Conservation (phyloP, 2,888 invertebrate genomes). For the Smittia sp. region DNA sequence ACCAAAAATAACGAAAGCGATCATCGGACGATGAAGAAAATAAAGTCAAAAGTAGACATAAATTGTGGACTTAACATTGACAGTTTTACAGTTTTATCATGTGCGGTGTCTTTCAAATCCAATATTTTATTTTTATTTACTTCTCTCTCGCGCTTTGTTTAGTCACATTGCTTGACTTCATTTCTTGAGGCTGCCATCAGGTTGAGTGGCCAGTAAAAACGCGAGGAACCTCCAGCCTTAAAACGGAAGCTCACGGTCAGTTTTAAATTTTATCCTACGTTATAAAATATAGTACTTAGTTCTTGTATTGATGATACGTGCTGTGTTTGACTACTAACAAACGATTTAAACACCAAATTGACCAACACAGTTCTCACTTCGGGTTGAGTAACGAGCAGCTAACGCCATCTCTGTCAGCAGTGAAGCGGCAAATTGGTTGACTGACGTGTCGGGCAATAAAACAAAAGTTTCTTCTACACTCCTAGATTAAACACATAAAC, state of each 20-base stretch:
- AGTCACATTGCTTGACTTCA: constrained; percentile 10
- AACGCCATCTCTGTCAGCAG: not conserved
- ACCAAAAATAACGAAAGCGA: not conserved
- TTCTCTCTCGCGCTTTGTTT: constrained; percentile 3
- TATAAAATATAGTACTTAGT: no score
- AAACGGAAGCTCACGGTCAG: no score
- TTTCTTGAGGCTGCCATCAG: not conserved
- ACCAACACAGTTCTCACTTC: no score
- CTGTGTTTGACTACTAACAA: no score
- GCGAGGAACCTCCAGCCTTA: not conserved
- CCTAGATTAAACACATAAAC: not conserved
- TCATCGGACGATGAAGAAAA: constrained; percentile 10
- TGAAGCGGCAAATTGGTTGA: not conserved
- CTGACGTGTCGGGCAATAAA: not conserved
- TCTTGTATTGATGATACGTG: no score
- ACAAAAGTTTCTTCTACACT: not conserved
- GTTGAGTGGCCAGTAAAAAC: not conserved
- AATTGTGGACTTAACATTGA: constrained; percentile 38
- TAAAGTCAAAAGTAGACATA: constrained; percentile 40
- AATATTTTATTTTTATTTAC: constrained; percentile 15
- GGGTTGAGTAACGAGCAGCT: not conserved
- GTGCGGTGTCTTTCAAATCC: constrained; percentile 32
- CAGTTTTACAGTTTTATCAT: constrained; percentile 40
- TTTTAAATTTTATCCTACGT: not conserved
- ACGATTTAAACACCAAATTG: no score